Percentiles rank a stretch among this genome's conserved stretches.
Evolutionary conservation across 2,888 invertebrate genomes (phyloP).

Genomic region (Spilosoma lubricipeda): DNA sequence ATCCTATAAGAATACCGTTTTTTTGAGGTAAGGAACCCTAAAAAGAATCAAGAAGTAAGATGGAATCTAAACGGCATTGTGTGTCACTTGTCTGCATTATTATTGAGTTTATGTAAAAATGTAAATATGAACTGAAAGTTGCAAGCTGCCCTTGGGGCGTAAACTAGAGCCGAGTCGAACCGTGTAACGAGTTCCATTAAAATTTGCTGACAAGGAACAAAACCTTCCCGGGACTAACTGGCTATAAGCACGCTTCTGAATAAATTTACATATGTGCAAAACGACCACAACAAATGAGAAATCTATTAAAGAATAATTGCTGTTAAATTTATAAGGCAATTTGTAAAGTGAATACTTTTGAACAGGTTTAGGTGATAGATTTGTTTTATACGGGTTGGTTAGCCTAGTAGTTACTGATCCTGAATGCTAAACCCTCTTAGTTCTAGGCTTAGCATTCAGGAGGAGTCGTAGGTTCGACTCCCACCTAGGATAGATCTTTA

Average conservation of each 20-base stretch:
- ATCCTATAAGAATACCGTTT: too few species aligned
- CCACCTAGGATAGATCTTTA: too few species aligned
- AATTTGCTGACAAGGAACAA: conserved; percentile 61
- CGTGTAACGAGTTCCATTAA: conserved; percentile 56
- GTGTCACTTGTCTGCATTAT: not conserved
- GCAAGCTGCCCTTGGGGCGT: conserved; percentile 25
- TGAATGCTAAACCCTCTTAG: too few species aligned
- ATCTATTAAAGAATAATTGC: conserved; percentile 67
- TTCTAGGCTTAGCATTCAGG: too few species aligned
- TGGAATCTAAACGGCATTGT: too few species aligned
- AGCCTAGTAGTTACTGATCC: too few species aligned
- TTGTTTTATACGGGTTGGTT: too few species aligned
- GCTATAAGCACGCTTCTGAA: conserved; percentile 59
- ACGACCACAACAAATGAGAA: conserved; percentile 54
- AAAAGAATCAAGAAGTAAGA: too few species aligned
- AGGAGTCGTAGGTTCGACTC: too few species aligned
- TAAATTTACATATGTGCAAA: conserved; percentile 67
- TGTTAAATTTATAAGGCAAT: conserved; percentile 40
- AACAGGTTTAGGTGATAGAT: too few species aligned
- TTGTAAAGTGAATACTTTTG: not conserved
- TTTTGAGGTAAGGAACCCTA: too few species aligned
- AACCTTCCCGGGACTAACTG: conserved; percentile 49
- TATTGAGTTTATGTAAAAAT: not conserved
- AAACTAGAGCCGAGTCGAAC: conserved; percentile 13
- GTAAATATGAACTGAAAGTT: conserved; percentile 19